Conservation (phyloP, 2,797 vertebrate species). For the Emys orbicularis region DNA sequence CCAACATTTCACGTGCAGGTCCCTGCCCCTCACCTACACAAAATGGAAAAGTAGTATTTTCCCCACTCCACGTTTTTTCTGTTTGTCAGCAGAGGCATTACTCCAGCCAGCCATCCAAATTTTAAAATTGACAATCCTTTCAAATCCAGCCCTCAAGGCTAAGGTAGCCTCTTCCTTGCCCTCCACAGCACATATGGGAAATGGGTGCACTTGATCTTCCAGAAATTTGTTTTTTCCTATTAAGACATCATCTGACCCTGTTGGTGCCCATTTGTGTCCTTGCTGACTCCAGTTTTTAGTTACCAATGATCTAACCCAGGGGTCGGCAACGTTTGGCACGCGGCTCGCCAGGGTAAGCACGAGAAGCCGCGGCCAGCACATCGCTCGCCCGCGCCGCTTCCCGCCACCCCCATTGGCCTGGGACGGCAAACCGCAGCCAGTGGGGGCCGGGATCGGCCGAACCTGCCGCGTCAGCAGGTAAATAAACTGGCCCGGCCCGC, state of each 20-base stretch:
- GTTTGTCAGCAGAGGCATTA: accelerated
- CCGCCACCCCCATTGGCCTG: too few species aligned
- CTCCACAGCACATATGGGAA: accelerated
- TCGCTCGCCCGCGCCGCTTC: too few species aligned
- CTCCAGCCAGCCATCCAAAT: background rate
- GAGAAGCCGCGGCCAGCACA: too few species aligned
- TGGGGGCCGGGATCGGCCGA: too few species aligned
- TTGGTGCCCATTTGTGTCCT: background rate
- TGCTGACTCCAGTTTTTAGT: background rate
- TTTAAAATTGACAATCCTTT: background rate
- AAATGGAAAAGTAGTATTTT: background rate
- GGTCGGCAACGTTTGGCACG: too few species aligned
- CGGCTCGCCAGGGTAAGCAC: too few species aligned
- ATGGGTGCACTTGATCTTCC: background rate
- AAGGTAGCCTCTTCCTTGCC: background rate
- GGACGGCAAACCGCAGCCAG: too few species aligned
- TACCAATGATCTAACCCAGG: too few species aligned
- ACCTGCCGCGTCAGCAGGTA: too few species aligned
- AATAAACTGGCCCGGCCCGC: too few species aligned
- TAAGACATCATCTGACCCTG: background rate
- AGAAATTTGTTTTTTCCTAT: background rate
- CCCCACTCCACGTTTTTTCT: background rate
- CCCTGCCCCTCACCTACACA: background rate
- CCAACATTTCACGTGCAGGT: background rate
- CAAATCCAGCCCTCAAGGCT: background rate